Evolutionary conservation across 2,888 invertebrate genomes (phyloP), one percentile per base, ranked within the genome.

Genomic region (Pinctada fucata): DNA sequence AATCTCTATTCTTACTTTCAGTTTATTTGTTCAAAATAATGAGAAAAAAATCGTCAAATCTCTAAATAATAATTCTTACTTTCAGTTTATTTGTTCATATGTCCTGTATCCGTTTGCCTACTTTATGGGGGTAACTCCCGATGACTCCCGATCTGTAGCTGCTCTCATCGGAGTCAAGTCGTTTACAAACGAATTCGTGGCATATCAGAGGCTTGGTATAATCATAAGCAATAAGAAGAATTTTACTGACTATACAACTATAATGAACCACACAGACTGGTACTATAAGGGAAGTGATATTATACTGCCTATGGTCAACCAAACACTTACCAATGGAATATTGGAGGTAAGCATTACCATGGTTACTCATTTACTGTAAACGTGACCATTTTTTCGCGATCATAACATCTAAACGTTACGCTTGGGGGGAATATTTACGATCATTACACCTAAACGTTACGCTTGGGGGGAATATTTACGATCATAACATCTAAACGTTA

Each of bases 121-220:
- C 94, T 91, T 96, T 13, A 97, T 99, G 96, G 99, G 95, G 2
- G 93, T 94, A 0, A 92, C 92, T 13, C 85, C 91, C 63, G 93
- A 94, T 0, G 95, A 97, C 85, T 96, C 96, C 83, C 95, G 95
- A 87, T 91, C 94, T 52, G 96, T 98, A 0, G 98, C 96, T 0
- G 94, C 95, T 66, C 94, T 99, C 3, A 95, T 99, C 64, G 98
- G 98, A 0, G 93, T 97, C 48, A 99, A 99, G 93, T 96, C 96
- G 0, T 95, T 97, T 16, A 95, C 97, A 10, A 98, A 98, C 90
- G 98, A 98, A 92, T 98, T 98, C 91, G 96, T 97, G 0, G 98
- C 98, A 0, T 98, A 97, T 91, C 94, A 95, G 89, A 93, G 95
- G 68, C 94, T 98, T 8, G 82, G 82, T 64, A 79, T 73, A 16